phyloP scores from a whole-genome alignment of 1,140 invertebrate species.

The Andrena cerasifolii region DNA sequence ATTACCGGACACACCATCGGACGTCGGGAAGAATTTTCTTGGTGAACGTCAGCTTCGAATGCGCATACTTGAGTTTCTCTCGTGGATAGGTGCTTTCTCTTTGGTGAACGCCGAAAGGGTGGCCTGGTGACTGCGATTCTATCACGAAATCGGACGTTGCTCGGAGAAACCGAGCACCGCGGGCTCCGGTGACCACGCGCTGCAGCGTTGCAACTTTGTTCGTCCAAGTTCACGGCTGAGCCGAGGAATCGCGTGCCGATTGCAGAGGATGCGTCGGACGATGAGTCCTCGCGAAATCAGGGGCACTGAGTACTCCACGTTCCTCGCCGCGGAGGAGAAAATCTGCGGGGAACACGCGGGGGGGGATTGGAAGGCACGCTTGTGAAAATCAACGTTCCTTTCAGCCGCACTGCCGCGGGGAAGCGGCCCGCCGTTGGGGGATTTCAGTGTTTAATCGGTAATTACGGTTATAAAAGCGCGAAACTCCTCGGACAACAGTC shows the following conservation, averaged over 20 bases:
- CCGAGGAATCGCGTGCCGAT: too few relatives aligned
- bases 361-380: background rate
- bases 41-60: background rate
- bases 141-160: constrained; percentile 1
- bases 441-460: constrained; percentile 10
- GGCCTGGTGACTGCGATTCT: constrained; percentile 6
- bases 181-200: background rate
- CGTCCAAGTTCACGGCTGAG: too few relatives aligned
- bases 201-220: too few relatives aligned
- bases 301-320: too few relatives aligned
- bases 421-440: background rate
- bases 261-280: too few relatives aligned
- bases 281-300: too few relatives aligned
- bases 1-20: constrained; percentile 16
- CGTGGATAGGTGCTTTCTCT: constrained; percentile 15
- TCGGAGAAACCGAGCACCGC: constrained; percentile 3
- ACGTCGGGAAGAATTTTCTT: constrained; percentile 18
- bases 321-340: too few relatives aligned
- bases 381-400: constrained; percentile 5
- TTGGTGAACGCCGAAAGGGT: constrained; percentile 40
- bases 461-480: background rate
- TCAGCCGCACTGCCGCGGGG: background rate
- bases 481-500: background rate
- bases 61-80: constrained; percentile 15
- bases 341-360: too few relatives aligned